phyloP scores from a whole-genome alignment of 2,888 invertebrate species.

The Megalurothrips usitatus region DNA sequence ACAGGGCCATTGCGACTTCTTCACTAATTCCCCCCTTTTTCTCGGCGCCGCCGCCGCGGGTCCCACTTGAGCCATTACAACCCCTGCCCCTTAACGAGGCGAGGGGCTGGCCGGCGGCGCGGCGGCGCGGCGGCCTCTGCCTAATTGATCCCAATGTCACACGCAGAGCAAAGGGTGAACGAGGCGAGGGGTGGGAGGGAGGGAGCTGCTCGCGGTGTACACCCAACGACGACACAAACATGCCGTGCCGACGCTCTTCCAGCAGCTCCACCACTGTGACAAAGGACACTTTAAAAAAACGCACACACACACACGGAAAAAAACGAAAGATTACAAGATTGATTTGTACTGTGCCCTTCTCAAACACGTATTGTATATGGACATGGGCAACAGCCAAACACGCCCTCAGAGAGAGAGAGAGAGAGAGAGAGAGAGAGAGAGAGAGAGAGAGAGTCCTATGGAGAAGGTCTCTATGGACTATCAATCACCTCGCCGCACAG shows the following conservation, averaged over 20 bases:
- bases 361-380: no score
- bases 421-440: no score
- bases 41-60: neutral
- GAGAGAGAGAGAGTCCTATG: no score
- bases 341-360: no score
- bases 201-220: neutral
- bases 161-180: neutral
- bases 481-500: neutral
- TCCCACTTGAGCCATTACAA: slow-evolving; percentile 24
- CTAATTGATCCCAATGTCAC: slow-evolving; percentile 23
- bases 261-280: no score
- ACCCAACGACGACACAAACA: neutral
- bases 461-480: neutral
- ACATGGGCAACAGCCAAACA: no score
- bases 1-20: slow-evolving; percentile 10
- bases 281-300: no score
- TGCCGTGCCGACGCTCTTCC: neutral
- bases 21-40: slow-evolving; percentile 26
- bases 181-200: slow-evolving; percentile 12
- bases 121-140: neutral
- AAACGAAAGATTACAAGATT: no score
- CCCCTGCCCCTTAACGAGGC: neutral
- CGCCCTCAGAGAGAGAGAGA: no score
- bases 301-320: no score
- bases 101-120: neutral